Base-by-base conservation (phyloP, 2,113 vertebrate genomes). In the Tachysurus fulvidraco region DNA sequence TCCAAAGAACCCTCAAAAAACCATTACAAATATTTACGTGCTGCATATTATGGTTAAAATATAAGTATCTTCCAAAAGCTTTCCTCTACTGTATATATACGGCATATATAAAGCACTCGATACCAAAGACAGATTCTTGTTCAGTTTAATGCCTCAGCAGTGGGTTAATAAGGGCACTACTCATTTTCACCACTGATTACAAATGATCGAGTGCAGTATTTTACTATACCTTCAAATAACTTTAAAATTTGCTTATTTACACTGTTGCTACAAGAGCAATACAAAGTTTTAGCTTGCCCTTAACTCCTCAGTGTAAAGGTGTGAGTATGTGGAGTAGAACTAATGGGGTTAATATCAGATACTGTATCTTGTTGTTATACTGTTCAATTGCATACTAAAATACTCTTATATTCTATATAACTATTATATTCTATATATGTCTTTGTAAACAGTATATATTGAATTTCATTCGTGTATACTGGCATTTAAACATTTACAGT, bases 111-210 rank as follows among this genome's bases (percentile, higher is more conserved):
- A 60, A 60, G 30, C 30, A 81, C 78, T 41, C 54, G 23, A 60
- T 17, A 81, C 55, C 11, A 10, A 81, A 60, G 36, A 60, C 23
- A 25, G 9, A 41, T 60, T 81, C 11, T 36, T 60, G 78, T 44
- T 60, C 30, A 23, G 54, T 59, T 59, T 60, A 46, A 23, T 44
- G 55, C 30, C 28, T 81, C 17, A 60, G 55, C 78, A 81, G 55
- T 59, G 30, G 5, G 30, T 62, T 81, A 81, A 44, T 81, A 25
- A 62, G 57, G 30, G 57, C 57, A 62, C 41, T 44, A 62, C 57
- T 62, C 55, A 59, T 80, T 80, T 60, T 80, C 30, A 36, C 19
- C 30, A 25, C 79, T 60, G 59, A 81, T 81, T 81, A 81, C 41
- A 62, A 81, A 81, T 81, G 23, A 62, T 11, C n/a, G 10, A 23